These are phyloP conservation scores for Smithornis capensis DNA, from an alignment of 2,113 vertebrate species.

Conservation along the genomic window DNA sequence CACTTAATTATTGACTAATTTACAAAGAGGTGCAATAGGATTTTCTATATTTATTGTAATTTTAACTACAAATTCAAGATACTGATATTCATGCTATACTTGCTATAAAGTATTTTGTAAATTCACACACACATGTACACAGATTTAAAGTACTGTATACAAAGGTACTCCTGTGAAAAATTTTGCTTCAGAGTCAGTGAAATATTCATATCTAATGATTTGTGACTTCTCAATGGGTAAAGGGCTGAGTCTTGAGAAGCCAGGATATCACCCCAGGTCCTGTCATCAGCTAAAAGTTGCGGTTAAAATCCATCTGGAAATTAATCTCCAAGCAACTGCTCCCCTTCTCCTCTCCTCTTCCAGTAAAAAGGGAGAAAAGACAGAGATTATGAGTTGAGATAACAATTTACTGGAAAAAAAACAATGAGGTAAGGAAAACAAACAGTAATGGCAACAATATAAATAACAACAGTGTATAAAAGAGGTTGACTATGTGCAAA, in stretches of 20 bases:
- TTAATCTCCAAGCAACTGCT: background rate
- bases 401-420: background rate
- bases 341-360: background rate
- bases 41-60: background rate
- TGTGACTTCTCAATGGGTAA: background rate
- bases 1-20: background rate
- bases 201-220: background rate
- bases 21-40: background rate
- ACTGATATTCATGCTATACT: background rate
- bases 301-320: background rate
- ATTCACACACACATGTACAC: background rate
- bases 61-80: background rate
- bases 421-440: background rate
- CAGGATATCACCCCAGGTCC: background rate
- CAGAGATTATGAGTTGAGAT: background rate
- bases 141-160: accelerated
- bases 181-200: background rate
- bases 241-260: background rate
- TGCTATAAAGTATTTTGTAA: background rate
- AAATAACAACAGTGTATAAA: background rate
- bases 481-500: background rate
- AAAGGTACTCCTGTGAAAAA: background rate
- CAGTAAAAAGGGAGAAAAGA: background rate
- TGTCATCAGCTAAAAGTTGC: background rate
- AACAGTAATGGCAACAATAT: background rate